Evolutionary conservation across 1,140 invertebrate species (phyloP), one percentile per base, ranked within the genome.

Genomic region (Eupeodes corollae): DNA sequence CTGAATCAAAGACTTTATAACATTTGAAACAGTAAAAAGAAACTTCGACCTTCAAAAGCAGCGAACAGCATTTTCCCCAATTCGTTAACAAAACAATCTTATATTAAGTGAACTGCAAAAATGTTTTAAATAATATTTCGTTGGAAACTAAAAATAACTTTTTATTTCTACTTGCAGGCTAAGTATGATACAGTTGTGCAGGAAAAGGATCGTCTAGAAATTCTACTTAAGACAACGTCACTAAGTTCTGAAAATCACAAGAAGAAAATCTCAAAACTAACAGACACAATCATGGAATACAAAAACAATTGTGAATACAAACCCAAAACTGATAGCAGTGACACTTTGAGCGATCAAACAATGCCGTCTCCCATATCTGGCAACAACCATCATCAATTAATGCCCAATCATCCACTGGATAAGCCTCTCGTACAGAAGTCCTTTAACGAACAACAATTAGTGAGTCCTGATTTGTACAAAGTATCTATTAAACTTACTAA

Each of bases 391-490:
- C 13, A 15, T 37, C 12, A n/a, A 35, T 6, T 15, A 5, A 35
- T 35, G 5, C 14, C 30, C 8, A 42, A 42, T 19, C 18, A 31
- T 31, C 42, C 18, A 12, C 53, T 46, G 32, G 61, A 60, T 26
- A 63, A 61, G 47, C 56, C 60, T 1, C 61, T 49, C 16, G 61
- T 61, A 33, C 47, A 59, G 8, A 68, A 68, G 44, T 59, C 57
- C 6, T 68, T 68, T 46, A 55, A 60, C 38, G 61, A 57, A 31
- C 65, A 68, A 64, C 53, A 59, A 26, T 52, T 56, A 52, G 65
- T 68, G 64, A 68, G 65, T 67, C 52, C 57, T 6, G 59, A 63
- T 48, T 44, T 68, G 47, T 68, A 68, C 54, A 59, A 55, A 53
- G 64, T 68, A 44, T 51, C 56, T 48, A 54, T 63, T 53, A 59